Evolutionary conservation across 2,113 vertebrate species (phyloP).

Genomic region (Guaruba guarouba): DNA sequence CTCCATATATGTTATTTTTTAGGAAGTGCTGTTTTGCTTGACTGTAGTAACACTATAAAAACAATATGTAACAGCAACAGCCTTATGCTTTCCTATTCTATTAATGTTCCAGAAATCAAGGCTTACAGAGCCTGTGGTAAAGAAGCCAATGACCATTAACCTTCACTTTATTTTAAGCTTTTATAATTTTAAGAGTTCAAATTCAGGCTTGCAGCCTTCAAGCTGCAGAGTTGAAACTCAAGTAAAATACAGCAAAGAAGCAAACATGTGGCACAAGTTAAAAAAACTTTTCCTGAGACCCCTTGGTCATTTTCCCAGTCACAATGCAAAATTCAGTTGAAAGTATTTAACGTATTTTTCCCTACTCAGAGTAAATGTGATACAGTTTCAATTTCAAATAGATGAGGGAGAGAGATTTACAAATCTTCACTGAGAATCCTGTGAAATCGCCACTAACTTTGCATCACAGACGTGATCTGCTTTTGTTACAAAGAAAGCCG

Average conservation of each 20-base stretch:
- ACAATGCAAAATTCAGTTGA: background rate
- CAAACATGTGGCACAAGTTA: background rate
- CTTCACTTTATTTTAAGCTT: background rate
- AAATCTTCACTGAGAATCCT: background rate
- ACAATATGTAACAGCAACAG: background rate
- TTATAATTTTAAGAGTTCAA: background rate
- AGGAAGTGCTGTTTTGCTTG: background rate
- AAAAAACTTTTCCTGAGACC: background rate
- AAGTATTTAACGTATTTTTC: background rate
- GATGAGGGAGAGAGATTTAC: background rate
- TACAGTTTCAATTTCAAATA: background rate
- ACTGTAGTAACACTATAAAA: background rate
- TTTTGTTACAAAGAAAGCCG: background rate
- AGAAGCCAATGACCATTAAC: conserved; percentile 8
- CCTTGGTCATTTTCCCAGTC: background rate
- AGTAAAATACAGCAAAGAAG: background rate
- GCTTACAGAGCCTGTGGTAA: background rate
- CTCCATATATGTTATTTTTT: background rate
- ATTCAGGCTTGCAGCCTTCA: background rate
- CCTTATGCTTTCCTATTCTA: background rate
- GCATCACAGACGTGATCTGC: background rate
- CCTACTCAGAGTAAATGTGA: background rate
- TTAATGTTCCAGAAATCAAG: background rate
- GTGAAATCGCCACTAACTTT: background rate
- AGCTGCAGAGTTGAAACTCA: background rate